Evolutionary conservation across 1,140 invertebrate species (phyloP).

Genomic region (Calycopis cecrops): DNA sequence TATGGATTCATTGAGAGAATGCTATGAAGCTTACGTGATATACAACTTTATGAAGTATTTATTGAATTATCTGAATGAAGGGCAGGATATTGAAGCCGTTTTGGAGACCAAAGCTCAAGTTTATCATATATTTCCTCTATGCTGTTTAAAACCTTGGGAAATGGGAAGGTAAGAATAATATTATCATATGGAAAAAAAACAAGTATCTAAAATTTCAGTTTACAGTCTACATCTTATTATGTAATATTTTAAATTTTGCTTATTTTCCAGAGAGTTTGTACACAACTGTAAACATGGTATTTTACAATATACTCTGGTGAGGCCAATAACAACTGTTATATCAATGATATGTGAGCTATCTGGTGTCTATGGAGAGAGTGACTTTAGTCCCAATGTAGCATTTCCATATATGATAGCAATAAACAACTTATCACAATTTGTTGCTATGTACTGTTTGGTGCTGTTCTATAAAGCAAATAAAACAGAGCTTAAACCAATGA

Average conservation of each 20-base stretch:
- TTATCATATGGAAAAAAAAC: slow-evolving; percentile 1
- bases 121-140: slow-evolving; percentile 89
- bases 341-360: slow-evolving; percentile 92
- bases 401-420: slow-evolving; percentile 94
- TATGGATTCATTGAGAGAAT: slow-evolving; percentile 93
- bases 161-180: slow-evolving; percentile 82
- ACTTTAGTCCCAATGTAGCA: slow-evolving; percentile 88
- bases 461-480: slow-evolving; percentile 94
- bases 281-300: slow-evolving; percentile 97
- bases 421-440: slow-evolving; percentile 96
- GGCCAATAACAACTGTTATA: slow-evolving; percentile 91
- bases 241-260: slow-evolving; percentile 12
- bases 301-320: slow-evolving; percentile 93
- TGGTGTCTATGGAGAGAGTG: slow-evolving; percentile 92
- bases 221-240: too few species aligned
- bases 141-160: slow-evolving; percentile 89
- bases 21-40: slow-evolving; percentile 97
- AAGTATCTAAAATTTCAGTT: too few species aligned
- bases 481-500: slow-evolving; percentile 91
- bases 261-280: slow-evolving; percentile 85
- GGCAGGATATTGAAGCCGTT: slow-evolving; percentile 86
- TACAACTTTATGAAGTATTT: slow-evolving; percentile 98
- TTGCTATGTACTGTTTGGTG: slow-evolving; percentile 97
- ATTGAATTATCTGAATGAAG: slow-evolving; percentile 91
- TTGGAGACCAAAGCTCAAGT: slow-evolving; percentile 91